These are phyloP conservation scores for Sigmodon hispidus DNA, from an alignment of 2,113 vertebrate species.

Conservation along the genomic window DNA sequence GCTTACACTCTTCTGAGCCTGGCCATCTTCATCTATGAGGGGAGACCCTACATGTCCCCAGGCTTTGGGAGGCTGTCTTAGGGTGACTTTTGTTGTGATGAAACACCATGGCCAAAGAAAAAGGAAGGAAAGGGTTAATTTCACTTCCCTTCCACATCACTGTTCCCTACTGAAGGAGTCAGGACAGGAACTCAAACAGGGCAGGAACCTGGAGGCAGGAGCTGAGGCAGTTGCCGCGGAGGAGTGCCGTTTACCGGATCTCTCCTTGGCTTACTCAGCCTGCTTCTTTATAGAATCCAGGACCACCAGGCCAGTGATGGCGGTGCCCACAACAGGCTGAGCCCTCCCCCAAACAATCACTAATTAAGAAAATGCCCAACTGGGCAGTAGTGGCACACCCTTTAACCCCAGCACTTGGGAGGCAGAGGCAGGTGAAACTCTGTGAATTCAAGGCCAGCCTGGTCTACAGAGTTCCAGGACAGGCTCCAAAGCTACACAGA, in stretches of 20 bases:
- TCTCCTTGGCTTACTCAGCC: background rate
- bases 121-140: background rate
- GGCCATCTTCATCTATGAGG: background rate
- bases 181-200: background rate
- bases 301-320: background rate
- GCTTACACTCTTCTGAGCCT: background rate
- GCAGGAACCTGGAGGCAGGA: background rate
- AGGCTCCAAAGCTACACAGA: too few species aligned
- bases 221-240: background rate
- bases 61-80: background rate
- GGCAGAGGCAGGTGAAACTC: too few species aligned
- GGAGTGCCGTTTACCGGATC: background rate
- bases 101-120: background rate
- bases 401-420: too few species aligned
- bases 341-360: background rate
- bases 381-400: too few species aligned
- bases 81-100: too few species aligned
- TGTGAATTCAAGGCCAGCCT: too few species aligned
- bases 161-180: background rate
- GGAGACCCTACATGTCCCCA: accelerated
- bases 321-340: too few species aligned
- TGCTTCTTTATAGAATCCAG: background rate
- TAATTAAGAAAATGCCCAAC: background rate
- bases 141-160: background rate
- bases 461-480: too few species aligned